Evolutionary conservation across 2,888 invertebrate genomes (phyloP).

Genomic region (Trimorus sp.): DNA sequence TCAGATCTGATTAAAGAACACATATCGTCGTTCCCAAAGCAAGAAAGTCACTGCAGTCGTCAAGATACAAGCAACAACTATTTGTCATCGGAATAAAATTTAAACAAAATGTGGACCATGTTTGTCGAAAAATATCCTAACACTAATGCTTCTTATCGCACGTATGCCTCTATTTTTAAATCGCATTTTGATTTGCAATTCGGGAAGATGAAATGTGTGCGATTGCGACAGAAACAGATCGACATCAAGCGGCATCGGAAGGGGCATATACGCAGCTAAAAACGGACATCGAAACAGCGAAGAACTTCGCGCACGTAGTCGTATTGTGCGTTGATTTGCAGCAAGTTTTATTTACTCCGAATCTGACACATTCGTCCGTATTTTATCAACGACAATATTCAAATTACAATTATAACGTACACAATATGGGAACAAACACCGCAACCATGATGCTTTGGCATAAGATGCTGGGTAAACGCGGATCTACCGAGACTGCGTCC

Average conservation of each 20-base stretch:
- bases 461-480: slow-evolving; percentile 3
- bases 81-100: background rate
- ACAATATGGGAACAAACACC: background rate
- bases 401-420: slow-evolving; percentile 18
- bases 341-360: slow-evolving; percentile 28
- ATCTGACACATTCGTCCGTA: slow-evolving; percentile 13
- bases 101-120: background rate
- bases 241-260: slow-evolving; percentile 10
- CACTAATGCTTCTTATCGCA: no score
- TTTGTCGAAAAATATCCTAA: no score
- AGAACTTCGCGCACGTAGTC: background rate
- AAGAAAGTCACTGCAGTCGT: slow-evolving; percentile 11
- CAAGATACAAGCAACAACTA: background rate
- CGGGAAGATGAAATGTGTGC: slow-evolving; percentile 16
- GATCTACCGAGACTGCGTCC: slow-evolving; percentile 27
- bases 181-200: slow-evolving; percentile 25
- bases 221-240: no score
- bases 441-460: slow-evolving; percentile 27
- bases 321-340: slow-evolving; percentile 27
- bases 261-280: background rate
- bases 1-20: background rate
- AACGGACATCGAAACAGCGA: slow-evolving; percentile 6
- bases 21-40: background rate
- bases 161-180: slow-evolving; percentile 2
- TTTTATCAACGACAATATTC: slow-evolving; percentile 38